phyloP scores from a whole-genome alignment of 2,888 invertebrate species.

The Tupiocoris notatus region DNA sequence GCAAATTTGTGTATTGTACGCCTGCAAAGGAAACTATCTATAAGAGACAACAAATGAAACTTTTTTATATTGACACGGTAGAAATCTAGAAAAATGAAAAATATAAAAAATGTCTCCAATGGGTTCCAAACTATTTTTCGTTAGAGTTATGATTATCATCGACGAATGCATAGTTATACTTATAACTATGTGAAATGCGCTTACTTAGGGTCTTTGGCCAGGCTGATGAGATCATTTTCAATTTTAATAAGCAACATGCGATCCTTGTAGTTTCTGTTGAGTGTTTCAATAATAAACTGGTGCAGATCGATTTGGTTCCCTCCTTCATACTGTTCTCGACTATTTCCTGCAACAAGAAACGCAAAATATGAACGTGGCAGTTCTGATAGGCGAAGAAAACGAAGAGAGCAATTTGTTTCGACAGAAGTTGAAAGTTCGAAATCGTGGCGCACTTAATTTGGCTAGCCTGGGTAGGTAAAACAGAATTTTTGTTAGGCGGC shows the following conservation, averaged over 20 bases:
- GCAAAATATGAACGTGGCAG: too few relatives aligned
- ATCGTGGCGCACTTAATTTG: too few relatives aligned
- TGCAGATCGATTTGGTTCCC: constrained; percentile 78
- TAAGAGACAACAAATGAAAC: too few relatives aligned
- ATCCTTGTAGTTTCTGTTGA: constrained; percentile 88
- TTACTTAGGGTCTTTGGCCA: constrained; percentile 80
- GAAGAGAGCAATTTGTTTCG: too few relatives aligned
- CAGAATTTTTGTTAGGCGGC: too few relatives aligned
- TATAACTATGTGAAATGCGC: too few relatives aligned
- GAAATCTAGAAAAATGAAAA: too few relatives aligned
- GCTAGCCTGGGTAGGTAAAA: too few relatives aligned
- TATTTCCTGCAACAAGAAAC: constrained; percentile 60
- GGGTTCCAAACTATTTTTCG: background rate
- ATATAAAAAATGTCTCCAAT: too few relatives aligned
- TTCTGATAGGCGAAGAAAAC: too few relatives aligned
- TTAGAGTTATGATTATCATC: background rate
- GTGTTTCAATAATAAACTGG: constrained; percentile 82
- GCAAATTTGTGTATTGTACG: constrained; percentile 80
- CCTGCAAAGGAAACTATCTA: constrained; percentile 56
- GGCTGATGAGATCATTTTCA: constrained; percentile 80
- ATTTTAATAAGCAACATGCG: constrained; percentile 79
- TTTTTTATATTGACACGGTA: too few relatives aligned
- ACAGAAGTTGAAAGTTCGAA: too few relatives aligned
- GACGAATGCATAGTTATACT: background rate
- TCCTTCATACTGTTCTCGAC: constrained; percentile 72